phyloP scores from a whole-genome alignment of 2,888 invertebrate genomes.

The Coecobrya sp. region DNA sequence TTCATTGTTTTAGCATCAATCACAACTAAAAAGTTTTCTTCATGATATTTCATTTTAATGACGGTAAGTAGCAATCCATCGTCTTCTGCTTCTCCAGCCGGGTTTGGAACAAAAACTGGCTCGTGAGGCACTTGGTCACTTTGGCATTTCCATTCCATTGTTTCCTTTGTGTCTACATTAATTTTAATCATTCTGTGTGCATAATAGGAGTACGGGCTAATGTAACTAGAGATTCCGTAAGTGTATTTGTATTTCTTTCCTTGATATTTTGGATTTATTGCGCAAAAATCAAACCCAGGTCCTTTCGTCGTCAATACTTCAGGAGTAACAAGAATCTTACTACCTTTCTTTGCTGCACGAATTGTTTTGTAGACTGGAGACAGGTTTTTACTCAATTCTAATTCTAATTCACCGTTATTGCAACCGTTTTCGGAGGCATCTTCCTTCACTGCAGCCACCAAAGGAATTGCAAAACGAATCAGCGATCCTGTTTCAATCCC shows the following conservation, averaged over 20 bases:
- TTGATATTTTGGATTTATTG: conserved; percentile 88
- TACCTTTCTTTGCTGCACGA: conserved; percentile 87
- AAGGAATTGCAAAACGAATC: conserved; percentile 76
- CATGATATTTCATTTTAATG: conserved; percentile 86
- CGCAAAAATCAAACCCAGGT: conserved; percentile 88
- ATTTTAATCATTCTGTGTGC: conserved; percentile 88
- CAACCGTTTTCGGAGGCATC: conserved; percentile 42
- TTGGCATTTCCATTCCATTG: conserved; percentile 87
- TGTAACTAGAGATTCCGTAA: conserved; percentile 88
- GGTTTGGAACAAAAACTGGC: conserved; percentile 88
- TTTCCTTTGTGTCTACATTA: conserved; percentile 87
- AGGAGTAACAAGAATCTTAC: conserved; percentile 86
- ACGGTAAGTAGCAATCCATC: conserved; percentile 88
- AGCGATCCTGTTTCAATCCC: conserved; percentile 74
- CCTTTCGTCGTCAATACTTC: conserved; percentile 81
- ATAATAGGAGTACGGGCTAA: conserved; percentile 78
- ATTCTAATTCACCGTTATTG: conserved; percentile 19
- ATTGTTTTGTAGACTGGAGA: conserved; percentile 87
- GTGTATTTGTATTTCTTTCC: conserved; percentile 88
- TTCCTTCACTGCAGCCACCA: conserved; percentile 63
- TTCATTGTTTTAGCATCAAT: conserved; percentile 87
- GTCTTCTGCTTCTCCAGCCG: conserved; percentile 88
- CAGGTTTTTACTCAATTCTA: conserved; percentile 87
- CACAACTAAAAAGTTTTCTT: conserved; percentile 87
- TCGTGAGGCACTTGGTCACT: conserved; percentile 88